A percentile compares a stretch with the other conserved stretches of the same genome.
Evolutionary conservation across 2,113 vertebrate species (phyloP).

Genomic region (human (Homo sapiens)): DNA sequence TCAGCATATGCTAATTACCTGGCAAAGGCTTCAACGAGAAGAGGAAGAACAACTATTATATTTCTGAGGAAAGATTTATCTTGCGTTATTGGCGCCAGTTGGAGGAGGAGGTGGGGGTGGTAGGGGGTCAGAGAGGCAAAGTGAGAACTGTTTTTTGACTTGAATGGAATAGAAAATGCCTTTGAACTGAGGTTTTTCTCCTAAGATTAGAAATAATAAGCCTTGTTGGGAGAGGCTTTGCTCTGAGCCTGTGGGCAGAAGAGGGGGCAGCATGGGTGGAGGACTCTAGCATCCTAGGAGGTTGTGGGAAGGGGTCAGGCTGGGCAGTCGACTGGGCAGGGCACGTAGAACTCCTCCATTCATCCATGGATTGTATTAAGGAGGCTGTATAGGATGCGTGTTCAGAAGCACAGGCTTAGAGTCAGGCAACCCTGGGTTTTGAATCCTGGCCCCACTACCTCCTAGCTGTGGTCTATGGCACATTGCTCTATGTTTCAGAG

Average conservation of each 20-base stretch:
- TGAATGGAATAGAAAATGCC: slow-evolving; percentile 61
- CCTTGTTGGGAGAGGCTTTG: slow-evolving; percentile 45
- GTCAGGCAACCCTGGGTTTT: neutral
- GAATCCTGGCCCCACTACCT: neutral
- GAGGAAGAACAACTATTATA: slow-evolving; percentile 79
- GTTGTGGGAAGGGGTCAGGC: neutral
- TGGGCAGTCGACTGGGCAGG: neutral
- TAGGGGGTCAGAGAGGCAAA: slow-evolving; percentile 67
- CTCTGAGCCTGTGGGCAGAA: neutral
- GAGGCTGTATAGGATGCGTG: too few relatives aligned
- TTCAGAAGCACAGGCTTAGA: neutral
- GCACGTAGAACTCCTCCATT: neutral
- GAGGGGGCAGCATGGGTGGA: neutral
- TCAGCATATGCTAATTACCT: slow-evolving; percentile 81
- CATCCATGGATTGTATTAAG: neutral
- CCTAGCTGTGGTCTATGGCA: neutral
- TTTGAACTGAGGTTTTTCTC: slow-evolving; percentile 62
- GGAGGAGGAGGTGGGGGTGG: slow-evolving; percentile 61
- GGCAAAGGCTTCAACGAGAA: slow-evolving; percentile 74
- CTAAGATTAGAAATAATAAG: slow-evolving; percentile 58
- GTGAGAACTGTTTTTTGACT: slow-evolving; percentile 64
- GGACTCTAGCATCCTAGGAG: neutral
- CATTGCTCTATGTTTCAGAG: neutral
- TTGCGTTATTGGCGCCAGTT: slow-evolving; percentile 70
- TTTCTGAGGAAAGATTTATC: slow-evolving; percentile 79